A percentile compares a stretch with the other conserved stretches of the same genome.
Evolutionary conservation across 2,888 invertebrate species (phyloP).

Genomic region (Cephonodes hylas): DNA sequence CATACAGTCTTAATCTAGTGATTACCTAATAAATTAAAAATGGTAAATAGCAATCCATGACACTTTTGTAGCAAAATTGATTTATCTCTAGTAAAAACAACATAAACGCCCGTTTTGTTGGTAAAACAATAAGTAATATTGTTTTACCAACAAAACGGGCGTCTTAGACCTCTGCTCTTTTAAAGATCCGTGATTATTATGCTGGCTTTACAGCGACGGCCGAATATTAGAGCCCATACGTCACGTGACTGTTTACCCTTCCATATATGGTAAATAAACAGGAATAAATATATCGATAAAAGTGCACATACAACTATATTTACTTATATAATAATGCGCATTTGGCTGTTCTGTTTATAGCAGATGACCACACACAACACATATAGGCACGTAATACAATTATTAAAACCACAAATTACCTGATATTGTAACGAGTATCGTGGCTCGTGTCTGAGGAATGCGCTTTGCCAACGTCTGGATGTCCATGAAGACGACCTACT

Average conservation of each 20-base stretch:
- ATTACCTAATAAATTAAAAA: constrained; percentile 2
- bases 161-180: too few species aligned
- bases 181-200: too few species aligned
- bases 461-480: constrained; percentile 53
- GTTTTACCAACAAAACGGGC: too few species aligned
- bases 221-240: background rate
- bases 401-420: constrained; percentile 43
- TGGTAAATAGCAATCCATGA: background rate
- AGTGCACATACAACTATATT: background rate
- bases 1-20: background rate
- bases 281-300: background rate
- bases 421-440: constrained; percentile 67
- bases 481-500: constrained; percentile 66
- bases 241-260: background rate
- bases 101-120: too few species aligned
- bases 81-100: background rate
- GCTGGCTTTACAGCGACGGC: too few species aligned
- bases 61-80: background rate
- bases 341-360: background rate
- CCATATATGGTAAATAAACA: background rate
- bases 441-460: constrained; percentile 55
- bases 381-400: too few species aligned
- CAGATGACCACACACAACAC: background rate
- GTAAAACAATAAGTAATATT: too few species aligned
- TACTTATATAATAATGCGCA: background rate